Evolutionary conservation across 2,797 vertebrate species (phyloP).

Genomic region (Pteronotus mesoamericanus): DNA sequence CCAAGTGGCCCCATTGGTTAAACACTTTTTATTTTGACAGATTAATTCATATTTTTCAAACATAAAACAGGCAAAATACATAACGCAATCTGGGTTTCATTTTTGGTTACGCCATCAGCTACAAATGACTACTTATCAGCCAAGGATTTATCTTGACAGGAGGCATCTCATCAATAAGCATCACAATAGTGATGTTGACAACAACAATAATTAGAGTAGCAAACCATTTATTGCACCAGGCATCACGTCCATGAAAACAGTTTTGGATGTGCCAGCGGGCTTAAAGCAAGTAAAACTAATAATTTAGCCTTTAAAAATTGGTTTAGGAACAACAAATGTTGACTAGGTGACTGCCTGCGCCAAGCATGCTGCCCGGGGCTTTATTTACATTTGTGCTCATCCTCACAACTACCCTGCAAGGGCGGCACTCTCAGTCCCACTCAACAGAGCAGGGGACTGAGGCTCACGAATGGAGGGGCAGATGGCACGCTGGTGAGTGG

Average conservation of each 20-base stretch:
- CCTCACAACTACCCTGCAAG: too few relatives aligned
- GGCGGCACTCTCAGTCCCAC: background rate
- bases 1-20: constrained; percentile 49
- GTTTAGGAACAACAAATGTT: background rate
- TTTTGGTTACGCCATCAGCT: background rate
- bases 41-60: constrained; percentile 64
- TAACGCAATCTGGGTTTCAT: background rate
- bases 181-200: background rate
- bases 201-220: background rate
- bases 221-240: background rate
- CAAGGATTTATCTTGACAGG: background rate
- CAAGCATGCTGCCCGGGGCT: background rate
- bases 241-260: background rate
- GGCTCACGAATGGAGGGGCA: background rate
- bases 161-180: background rate
- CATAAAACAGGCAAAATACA: constrained; percentile 49
- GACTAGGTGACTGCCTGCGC: fast-evolving
- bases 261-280: background rate
- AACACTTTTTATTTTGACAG: constrained; percentile 63
- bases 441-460: constrained; percentile 8
- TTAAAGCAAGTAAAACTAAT: background rate
- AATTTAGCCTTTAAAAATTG: background rate
- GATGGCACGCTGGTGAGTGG: background rate
- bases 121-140: background rate
- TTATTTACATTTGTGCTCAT: background rate